phyloP scores from a whole-genome alignment of 2,113 vertebrate genomes.

The Turnix velox region DNA sequence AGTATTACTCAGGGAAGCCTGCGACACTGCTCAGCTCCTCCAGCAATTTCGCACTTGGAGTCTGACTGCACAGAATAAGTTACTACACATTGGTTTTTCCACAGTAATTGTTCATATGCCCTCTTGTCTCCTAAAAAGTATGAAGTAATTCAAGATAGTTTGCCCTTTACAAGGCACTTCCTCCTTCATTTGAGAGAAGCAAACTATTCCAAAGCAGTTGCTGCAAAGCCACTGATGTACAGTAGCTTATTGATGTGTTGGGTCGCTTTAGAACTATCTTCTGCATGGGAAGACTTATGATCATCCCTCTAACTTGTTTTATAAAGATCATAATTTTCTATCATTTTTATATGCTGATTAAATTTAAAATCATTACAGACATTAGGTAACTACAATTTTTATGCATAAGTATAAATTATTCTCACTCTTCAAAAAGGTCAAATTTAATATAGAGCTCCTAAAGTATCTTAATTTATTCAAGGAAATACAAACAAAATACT shows the following conservation, averaged over 20 bases:
- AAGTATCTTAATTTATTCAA: neutral
- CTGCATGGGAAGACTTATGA: neutral
- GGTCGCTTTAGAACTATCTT: neutral
- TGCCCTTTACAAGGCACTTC: neutral
- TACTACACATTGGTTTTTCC: neutral
- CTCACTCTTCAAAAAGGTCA: neutral
- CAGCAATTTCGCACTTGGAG: neutral
- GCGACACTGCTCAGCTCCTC: neutral
- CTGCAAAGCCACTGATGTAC: neutral
- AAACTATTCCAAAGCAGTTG: neutral
- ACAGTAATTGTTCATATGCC: neutral
- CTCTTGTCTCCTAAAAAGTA: neutral
- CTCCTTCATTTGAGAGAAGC: neutral
- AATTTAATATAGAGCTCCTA: neutral
- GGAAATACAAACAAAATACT: neutral
- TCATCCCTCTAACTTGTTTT: neutral
- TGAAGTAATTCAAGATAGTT: neutral
- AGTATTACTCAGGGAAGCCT: neutral
- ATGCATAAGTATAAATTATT: neutral
- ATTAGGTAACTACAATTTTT: neutral
- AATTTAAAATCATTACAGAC: neutral
- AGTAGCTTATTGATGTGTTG: neutral
- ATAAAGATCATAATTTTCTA: neutral
- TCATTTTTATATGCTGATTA: neutral
- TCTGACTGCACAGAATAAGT: neutral